Conservation (phyloP, 2,797 vertebrate species). For the Mus minutoides region DNA sequence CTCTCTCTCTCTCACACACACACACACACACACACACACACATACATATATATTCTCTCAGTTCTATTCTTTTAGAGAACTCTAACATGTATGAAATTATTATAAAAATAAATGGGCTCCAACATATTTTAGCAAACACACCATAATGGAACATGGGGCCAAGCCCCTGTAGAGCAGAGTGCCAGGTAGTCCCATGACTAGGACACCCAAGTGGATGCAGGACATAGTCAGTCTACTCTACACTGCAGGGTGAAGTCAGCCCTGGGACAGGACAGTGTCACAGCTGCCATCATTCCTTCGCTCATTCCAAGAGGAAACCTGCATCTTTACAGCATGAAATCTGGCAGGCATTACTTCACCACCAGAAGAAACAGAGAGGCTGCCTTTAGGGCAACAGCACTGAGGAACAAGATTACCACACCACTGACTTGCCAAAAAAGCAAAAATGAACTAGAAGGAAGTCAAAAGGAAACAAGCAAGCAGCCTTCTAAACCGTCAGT, state of each 20-base stretch:
- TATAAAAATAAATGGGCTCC: not conserved
- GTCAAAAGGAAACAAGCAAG: not conserved
- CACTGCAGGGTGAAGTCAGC: not conserved
- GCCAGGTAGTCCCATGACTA: not conserved
- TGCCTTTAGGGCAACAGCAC: not conserved
- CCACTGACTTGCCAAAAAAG: not conserved
- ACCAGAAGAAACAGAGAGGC: not conserved
- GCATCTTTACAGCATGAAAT: not conserved
- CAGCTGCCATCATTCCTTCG: not conserved
- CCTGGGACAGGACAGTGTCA: not conserved
- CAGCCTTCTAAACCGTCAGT: not conserved
- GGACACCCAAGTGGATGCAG: not conserved
- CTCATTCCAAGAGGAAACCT: not conserved
- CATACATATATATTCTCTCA: too few relatives aligned
- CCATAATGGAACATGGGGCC: not conserved
- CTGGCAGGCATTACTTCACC: not conserved
- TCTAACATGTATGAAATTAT: not conserved
- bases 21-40: too few relatives aligned
- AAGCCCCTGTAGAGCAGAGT: not conserved
- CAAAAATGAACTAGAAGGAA: not conserved
- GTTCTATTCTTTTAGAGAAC: not conserved
- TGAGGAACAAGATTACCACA: not conserved
- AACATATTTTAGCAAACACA: slow-evolving; percentile 20
- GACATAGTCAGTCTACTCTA: not conserved
- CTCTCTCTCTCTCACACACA: too few relatives aligned